Base-by-base conservation (phyloP, 2,888 invertebrate species). In the Platycheirus rosarum region DNA sequence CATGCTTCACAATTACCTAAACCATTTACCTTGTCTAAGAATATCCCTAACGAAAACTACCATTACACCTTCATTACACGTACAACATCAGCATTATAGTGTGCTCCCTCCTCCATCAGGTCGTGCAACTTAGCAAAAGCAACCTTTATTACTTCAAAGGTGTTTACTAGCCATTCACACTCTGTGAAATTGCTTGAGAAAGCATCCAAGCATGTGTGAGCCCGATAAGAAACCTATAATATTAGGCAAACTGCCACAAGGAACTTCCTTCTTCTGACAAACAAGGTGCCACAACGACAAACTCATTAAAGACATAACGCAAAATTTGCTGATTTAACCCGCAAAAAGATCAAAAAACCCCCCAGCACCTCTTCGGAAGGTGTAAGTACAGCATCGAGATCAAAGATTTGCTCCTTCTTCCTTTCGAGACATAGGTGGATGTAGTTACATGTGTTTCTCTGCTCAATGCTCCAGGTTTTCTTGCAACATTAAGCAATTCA, bases 401-500 rank as follows among this genome's bases (percentile, higher is more conserved):
- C 82, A 82, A 82, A 82, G 77, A 77, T 77, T 77, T 70, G 35
- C 5, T 46, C 14, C 23, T 26, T n/a, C 18, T 49, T 20, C 49
- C 20, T 20, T 35, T 20, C 37, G 13, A 16, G 23, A 16, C n/a
- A 16, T 48, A 65, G 32, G 37, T 60, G 26, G 42, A 20, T 62
- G 40, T 60, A 35, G 51, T 2, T 66, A 76, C 80, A 76, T 82
- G 70, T 82, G 70, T 70, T 74, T 51, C 40, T 48, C 48, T 55
- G 79, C 63, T 74, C 65, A 66, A 49, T 63, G 79, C 69, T 53
- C 46, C 44, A 80, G 55, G 70, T 76, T 82, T 73, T 82, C 82
- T 71, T 82, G 82, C 77, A 82, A 82, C 82, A 82, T 82, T 82
- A 82, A 82, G 82, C 82, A 82, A 82, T 82, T 80, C 80, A 71